Conservation (phyloP, 2,888 invertebrate genomes). For the Zygothrica quintamaculata region DNA sequence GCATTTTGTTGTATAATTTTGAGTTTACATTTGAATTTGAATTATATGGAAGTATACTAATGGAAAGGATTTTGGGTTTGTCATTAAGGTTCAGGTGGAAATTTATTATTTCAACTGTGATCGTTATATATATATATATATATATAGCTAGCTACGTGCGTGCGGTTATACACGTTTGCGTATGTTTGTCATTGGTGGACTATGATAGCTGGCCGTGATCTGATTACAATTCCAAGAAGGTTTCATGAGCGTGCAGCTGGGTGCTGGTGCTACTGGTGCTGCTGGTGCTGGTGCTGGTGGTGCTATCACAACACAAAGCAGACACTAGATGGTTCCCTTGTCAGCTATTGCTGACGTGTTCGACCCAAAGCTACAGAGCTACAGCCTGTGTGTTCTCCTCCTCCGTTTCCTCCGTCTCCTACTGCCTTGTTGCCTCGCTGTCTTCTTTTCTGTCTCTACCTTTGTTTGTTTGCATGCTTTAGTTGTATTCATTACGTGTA, state of each 20-base stretch:
- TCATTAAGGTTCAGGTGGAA: too few relatives aligned
- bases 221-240: constrained; percentile 68
- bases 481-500: constrained; percentile 55
- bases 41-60: constrained; percentile 5
- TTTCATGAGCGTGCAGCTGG: constrained; percentile 45
- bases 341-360: constrained; percentile 21
- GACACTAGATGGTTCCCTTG: constrained; percentile 25
- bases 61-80: too few relatives aligned
- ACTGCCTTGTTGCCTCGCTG: background rate
- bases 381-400: background rate
- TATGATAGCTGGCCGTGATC: constrained; percentile 61
- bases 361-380: background rate
- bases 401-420: background rate
- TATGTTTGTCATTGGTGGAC: constrained; percentile 8
- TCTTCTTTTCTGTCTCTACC: background rate
- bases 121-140: background rate
- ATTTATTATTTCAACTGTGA: background rate
- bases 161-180: constrained; percentile 1
- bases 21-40: constrained; percentile 26
- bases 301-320: constrained; percentile 14
- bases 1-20: constrained; percentile 18
- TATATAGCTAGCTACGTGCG: constrained; percentile 7
- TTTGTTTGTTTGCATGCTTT: constrained; percentile 33
- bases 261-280: too few relatives aligned
- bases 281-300: too few relatives aligned